Evolutionary conservation across 2,888 invertebrate species (phyloP), one percentile per base, ranked within the genome.

Genomic region (Zeuzera pyrina): DNA sequence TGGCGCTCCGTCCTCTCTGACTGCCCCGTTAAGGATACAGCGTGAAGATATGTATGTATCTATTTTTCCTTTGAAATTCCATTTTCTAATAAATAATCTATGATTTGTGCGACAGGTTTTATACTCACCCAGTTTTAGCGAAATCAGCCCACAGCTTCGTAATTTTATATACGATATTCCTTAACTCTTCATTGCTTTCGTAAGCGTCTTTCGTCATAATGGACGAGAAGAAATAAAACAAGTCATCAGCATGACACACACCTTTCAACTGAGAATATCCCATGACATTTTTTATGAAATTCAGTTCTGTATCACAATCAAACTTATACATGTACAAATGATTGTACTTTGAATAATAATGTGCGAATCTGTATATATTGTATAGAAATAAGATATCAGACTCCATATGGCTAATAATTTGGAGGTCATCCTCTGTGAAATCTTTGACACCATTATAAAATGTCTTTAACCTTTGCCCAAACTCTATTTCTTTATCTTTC

Each of bases 121-220:
- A 25, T 25, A 48, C 49, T 52, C 44, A 79, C 81, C 63, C 59
- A 32, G 61, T 58, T 52, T 69, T 79, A 11, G 77, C 77, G 39
- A 81, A 81, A 39, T 78, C 69, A 0, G 76, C 59, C 76, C 78
- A 76, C 29, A 81, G 26, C 40, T 61, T 72, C 0, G 71, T 70
- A 22, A 77, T 37, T 15, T 54, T 46, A 23, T 52, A 45, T 1
- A 56, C 50, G 45, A 65, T 55, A 22, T 53, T 53, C 30, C 60
- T 62, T 5, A 51, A 36, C 1, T 53, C 39, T 3, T 59, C 50
- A 4, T 56, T 47, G 2, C 59, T 41, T 29, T 47, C 42, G 15
- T 68, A 68, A 11, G 47, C 42, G 29, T 66, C 60, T 28, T 57
- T 55, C 23, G 61, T 60, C 6, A 42, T 33, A 0, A 49, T 45